These are phyloP conservation scores for Melanerpes aurifrons DNA, from an alignment of 2,113 vertebrate species.

Conservation along the genomic window DNA sequence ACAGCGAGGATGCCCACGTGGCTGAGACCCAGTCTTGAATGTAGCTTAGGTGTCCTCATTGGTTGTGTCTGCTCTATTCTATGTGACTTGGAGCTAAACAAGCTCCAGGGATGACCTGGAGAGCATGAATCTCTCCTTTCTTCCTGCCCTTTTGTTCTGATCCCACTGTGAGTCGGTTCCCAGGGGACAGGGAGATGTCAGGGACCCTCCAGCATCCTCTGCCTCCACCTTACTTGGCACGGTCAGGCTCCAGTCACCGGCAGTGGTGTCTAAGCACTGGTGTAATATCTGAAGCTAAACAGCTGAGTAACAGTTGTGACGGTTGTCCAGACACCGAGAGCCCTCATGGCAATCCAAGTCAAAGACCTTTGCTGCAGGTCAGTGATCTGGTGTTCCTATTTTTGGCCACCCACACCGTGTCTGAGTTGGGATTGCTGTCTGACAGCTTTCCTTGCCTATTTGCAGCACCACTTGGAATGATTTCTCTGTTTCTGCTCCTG, in stretches of 20 bases:
- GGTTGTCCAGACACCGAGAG: conserved; percentile 24
- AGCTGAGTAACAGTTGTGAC: conserved; percentile 67
- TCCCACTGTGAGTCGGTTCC: background rate
- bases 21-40: background rate
- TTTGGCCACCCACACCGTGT: background rate
- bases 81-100: rapidly evolving
- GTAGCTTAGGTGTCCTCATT: background rate
- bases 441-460: conserved; percentile 14
- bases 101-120: background rate
- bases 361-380: conserved; percentile 59
- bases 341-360: conserved; percentile 52
- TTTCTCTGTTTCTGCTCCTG: background rate
- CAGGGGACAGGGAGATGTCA: background rate
- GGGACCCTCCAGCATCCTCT: background rate
- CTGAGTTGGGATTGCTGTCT: conserved; percentile 29
- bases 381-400: conserved; percentile 59
- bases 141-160: background rate
- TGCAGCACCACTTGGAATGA: background rate
- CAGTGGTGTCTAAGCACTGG: background rate
- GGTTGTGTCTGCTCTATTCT: background rate
- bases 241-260: background rate
- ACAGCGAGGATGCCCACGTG: background rate
- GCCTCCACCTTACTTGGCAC: background rate
- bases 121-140: background rate
- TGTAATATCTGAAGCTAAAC: conserved; percentile 43